Percentiles rank a stretch among this genome's conserved stretches.
Evolutionary conservation across 2,113 vertebrate species (phyloP).

Genomic region (Ceratotherium simum): DNA sequence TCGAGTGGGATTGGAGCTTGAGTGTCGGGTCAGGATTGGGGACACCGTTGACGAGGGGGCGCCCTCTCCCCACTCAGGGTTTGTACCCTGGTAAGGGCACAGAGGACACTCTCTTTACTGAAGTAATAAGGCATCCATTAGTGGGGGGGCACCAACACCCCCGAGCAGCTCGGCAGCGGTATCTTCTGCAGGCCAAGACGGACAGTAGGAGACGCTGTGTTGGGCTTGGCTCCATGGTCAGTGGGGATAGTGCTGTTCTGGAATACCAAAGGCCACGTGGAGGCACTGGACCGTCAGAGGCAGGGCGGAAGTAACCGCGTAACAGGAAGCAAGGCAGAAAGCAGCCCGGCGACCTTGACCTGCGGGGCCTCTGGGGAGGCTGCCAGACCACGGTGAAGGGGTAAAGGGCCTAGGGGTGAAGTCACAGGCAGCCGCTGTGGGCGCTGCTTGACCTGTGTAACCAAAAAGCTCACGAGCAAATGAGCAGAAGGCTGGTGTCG

Average conservation of each 20-base stretch:
- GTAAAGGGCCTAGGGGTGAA: background rate
- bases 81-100: background rate
- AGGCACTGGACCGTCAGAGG: background rate
- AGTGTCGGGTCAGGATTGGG: background rate
- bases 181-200: background rate
- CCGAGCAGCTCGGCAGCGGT: background rate
- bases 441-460: background rate
- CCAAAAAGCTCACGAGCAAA: background rate
- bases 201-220: too few relatives aligned
- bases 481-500: background rate
- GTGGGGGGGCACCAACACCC: too few relatives aligned
- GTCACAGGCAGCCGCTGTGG: fast-evolving
- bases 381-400: background rate
- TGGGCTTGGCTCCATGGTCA: background rate
- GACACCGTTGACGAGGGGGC: background rate
- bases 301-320: background rate
- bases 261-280: background rate
- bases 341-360: background rate
- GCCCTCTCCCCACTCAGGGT: background rate
- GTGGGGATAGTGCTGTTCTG: background rate
- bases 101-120: background rate
- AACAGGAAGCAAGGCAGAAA: background rate
- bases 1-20: too few relatives aligned
- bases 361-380: too few relatives aligned
- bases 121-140: background rate